Evolutionary conservation across 2,797 vertebrate species (phyloP).

Genomic region (Danio tinwini): DNA sequence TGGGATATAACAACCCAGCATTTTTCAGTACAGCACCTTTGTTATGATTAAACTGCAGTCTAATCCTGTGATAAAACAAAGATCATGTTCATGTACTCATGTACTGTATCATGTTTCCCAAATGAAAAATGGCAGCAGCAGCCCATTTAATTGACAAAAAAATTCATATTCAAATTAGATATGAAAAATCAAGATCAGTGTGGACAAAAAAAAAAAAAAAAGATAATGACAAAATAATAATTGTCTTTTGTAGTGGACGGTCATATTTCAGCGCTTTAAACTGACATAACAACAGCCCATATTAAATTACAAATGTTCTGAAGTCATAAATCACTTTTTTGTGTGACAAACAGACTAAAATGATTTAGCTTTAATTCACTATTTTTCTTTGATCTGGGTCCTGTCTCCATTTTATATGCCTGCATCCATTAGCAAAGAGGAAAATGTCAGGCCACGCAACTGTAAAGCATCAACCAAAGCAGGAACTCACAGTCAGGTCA

Average conservation of each 20-base stretch:
- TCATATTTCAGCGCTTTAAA: neutral
- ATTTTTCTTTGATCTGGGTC: neutral
- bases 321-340: neutral
- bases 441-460: conserved; percentile 4
- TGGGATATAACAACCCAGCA: too few relatives aligned
- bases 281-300: neutral
- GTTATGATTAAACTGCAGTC: too few relatives aligned
- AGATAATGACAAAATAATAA: neutral
- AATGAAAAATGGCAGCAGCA: too few relatives aligned
- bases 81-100: too few relatives aligned
- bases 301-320: neutral
- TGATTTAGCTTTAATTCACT: neutral
- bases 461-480: neutral
- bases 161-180: too few relatives aligned
- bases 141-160: too few relatives aligned
- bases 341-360: neutral
- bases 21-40: too few relatives aligned
- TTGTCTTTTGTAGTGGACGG: neutral
- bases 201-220: too few relatives aligned
- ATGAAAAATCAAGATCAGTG: too few relatives aligned
- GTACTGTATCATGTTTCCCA: too few relatives aligned
- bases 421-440: neutral
- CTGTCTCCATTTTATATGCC: neutral
- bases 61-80: too few relatives aligned
- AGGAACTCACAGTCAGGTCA: conserved; percentile 1